A percentile compares a stretch with the other conserved stretches of the same genome.
Evolutionary conservation across 2,113 vertebrate species (phyloP).

Genomic region (Brachirus orientalis): DNA sequence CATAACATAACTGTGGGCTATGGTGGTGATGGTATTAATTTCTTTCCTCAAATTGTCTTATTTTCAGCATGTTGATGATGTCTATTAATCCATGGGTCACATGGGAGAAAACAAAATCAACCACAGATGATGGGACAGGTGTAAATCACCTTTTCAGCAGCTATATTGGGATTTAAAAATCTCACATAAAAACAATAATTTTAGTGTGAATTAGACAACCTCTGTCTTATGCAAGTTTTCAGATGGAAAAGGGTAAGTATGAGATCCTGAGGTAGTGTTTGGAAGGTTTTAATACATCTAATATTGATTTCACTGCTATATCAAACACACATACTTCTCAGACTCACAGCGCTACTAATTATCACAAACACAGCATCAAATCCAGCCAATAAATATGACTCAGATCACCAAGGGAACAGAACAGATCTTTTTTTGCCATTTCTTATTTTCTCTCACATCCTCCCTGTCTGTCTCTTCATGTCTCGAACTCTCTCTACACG

Average conservation of each 20-base stretch:
- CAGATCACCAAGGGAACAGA: slow-evolving; percentile 71
- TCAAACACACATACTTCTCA: slow-evolving; percentile 34
- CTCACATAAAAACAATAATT: no score
- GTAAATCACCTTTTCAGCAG: no score
- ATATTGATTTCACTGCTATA: slow-evolving; percentile 34
- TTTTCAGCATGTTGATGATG: no score
- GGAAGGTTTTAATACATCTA: slow-evolving; percentile 16
- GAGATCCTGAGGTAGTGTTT: slow-evolving; percentile 7
- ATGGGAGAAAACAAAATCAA: no score
- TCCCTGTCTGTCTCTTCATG: slow-evolving; percentile 10
- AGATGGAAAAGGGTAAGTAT: neutral
- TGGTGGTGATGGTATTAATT: no score
- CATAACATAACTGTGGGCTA: no score
- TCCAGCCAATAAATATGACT: slow-evolving; percentile 60
- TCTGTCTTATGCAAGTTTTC: slow-evolving; percentile 2
- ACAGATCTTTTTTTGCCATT: slow-evolving; percentile 34
- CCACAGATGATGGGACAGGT: no score
- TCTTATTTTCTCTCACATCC: slow-evolving; percentile 17
- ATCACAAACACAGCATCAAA: slow-evolving; percentile 36
- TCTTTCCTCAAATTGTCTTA: no score
- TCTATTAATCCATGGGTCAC: no score
- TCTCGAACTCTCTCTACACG: slow-evolving; percentile 9
- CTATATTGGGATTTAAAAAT: no score
- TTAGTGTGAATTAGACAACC: no score
- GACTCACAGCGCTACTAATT: slow-evolving; percentile 50